phyloP scores from a whole-genome alignment of 92 coral and sea anemone genomes.

The Palythoa heliodiscus region DNA sequence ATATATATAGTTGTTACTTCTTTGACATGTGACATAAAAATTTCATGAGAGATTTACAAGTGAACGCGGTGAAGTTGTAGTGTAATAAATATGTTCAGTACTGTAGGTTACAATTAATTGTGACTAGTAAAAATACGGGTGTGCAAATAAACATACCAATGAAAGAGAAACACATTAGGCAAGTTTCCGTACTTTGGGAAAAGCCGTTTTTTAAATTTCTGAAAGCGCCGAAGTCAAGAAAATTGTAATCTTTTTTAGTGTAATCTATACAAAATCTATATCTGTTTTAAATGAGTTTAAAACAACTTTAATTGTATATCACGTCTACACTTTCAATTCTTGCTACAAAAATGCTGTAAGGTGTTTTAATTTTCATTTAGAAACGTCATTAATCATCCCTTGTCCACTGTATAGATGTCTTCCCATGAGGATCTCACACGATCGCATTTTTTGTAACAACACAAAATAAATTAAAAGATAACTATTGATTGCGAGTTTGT shows the following conservation, averaged over 20 bases:
- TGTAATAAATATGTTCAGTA: constrained; percentile 1
- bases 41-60: constrained; percentile 31
- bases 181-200: constrained; percentile 2
- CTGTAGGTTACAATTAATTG: background rate
- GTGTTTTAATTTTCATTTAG: constrained; percentile 15
- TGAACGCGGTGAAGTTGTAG: constrained; percentile 4
- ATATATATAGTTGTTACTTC: background rate
- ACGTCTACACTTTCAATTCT: constrained; percentile 8
- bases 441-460: constrained; percentile 16
- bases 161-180: constrained; percentile 14
- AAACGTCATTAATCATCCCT: constrained; percentile 26
- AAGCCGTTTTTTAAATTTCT: background rate
- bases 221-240: background rate
- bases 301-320: constrained; percentile 22
- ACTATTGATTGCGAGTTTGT: constrained; percentile 16
- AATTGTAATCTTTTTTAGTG: background rate
- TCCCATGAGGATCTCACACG: constrained; percentile 13
- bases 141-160: background rate
- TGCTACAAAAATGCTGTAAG: background rate
- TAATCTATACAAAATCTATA: background rate
- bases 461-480: constrained; percentile 20
- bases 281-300: background rate
- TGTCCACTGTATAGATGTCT: background rate
- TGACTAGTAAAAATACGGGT: background rate
- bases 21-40: constrained; percentile 37